Percentiles rank a stretch among this genome's conserved stretches.
These are phyloP conservation scores for Drosophila santomea DNA, from an alignment of 1,140 invertebrate species.

Conservation along the genomic window DNA sequence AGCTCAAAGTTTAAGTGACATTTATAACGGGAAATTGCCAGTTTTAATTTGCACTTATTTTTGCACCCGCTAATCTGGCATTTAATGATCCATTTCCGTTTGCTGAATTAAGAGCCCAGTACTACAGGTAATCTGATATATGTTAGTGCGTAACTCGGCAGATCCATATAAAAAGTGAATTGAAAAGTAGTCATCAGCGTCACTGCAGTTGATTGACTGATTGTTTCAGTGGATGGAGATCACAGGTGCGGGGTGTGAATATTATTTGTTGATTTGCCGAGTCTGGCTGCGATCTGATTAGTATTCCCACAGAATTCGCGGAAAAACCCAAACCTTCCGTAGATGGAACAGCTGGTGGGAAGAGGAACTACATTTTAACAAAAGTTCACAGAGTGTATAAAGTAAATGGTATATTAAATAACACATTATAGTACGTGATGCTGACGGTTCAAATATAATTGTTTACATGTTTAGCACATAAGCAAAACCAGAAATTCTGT, in stretches of 20 bases:
- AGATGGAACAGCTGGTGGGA: slow-evolving; percentile 6
- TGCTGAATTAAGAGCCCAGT: slow-evolving; percentile 20
- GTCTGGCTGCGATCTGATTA: slow-evolving; percentile 30
- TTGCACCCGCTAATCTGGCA: slow-evolving; percentile 26
- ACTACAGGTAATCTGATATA: slow-evolving; percentile 35
- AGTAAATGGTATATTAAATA: background rate
- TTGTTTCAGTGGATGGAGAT: slow-evolving; percentile 9
- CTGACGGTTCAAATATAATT: background rate
- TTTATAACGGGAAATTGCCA: slow-evolving; percentile 18
- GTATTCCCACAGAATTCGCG: slow-evolving; percentile 36
- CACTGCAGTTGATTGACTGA: slow-evolving; percentile 34
- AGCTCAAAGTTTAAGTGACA: slow-evolving; percentile 16
- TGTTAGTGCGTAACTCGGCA: slow-evolving; percentile 20
- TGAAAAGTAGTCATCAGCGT: slow-evolving; percentile 37
- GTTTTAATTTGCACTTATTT: slow-evolving; percentile 13
- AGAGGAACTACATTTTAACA: slow-evolving; percentile 2
- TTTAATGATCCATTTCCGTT: slow-evolving; percentile 52
- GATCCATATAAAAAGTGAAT: slow-evolving; percentile 23
- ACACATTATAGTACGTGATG: slow-evolving; percentile 3
- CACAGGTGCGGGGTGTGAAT: background rate
- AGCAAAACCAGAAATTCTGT: slow-evolving; percentile 9
- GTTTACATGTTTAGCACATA: background rate
- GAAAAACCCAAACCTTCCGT: slow-evolving; percentile 17
- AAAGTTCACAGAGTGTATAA: slow-evolving; percentile 6
- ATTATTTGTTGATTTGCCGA: slow-evolving; percentile 4